Evolutionary conservation across 2,797 vertebrate genomes (phyloP), one percentile per base, ranked within the genome.

Genomic region (Mormyrops boulengeri): DNA sequence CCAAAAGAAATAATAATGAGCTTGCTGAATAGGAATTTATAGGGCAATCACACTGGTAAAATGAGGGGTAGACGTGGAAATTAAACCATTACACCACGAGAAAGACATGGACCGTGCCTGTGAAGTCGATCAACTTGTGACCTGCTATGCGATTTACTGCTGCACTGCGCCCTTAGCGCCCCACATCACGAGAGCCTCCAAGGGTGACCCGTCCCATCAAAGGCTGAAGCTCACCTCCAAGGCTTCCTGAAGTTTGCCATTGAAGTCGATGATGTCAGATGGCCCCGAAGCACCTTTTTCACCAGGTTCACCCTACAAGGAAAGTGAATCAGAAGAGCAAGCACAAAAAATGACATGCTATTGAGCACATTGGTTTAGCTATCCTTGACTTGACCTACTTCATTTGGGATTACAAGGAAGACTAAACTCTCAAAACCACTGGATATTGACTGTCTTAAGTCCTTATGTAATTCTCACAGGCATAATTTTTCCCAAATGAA

Each of bases 241-340:
- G 0, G 97, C 97, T 30, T 98, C 97, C 88, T 97, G 94, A 92
- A 99, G 97, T 88, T 96, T 96, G 91, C 97, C 97, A 0, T 97
- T 97, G 0, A 98, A 98, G 94, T 98, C 97, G 0, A 97, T 96
- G 90, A 97, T 95, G 1, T 98, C 97, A 0, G 96, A 97, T 91
- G 97, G 95, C 17, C 97, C 97, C 4, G 95, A 93, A 1, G 95
- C 92, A 0, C 97, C 98, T 91, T 96, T 97, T 91, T 97, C 96
- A 66, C 97, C 97, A 41, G 96, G 93, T 92, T 96, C 95, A 88
- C 97, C 98, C 98, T 98, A 93, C 88, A 49, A 90, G 77, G 90
- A 4, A 73, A 0, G 17, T 0, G 17, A 34, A 90, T 52, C 38
- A 26, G 41, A 7, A 38, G 22, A 91, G 19, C 30, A 41, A 44